Evolutionary conservation across 2,888 invertebrate species (phyloP), one percentile per base, ranked within the genome.

Genomic region (Hipparchia sbordonii): DNA sequence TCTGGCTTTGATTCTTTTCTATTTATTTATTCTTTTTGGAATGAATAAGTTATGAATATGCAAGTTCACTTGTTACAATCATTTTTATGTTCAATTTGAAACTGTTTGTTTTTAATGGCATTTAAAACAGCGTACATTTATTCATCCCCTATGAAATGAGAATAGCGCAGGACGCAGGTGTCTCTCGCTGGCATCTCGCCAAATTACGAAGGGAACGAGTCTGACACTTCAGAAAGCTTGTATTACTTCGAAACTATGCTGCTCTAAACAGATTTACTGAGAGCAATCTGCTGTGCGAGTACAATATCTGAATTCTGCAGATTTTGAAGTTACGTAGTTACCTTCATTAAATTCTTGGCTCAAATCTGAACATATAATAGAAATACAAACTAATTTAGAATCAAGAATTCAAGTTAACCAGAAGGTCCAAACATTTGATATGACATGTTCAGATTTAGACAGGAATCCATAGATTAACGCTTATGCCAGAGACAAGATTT

Each of bases 181-280:
- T 72, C 66, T 71, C 67, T 66, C 7, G 46, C 74, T 80, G 78
- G 79, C 75, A 39, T 39, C 70, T 54, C 69, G 77, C 80, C 79
- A 79, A 78, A 71, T 76, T 72, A 74, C 72, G 70, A 70, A 77
- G 76, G 73, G 75, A 76, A 78, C 73, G 74, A 75, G 73, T 76
- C 75, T 76, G 73, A 70, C 70, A 62, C 62, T 65, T 76, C 72
- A 73, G 56, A 70, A 73, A 48, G 69, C 74, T 76, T 68, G 72
- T 48, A 61, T 68, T 59, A 72, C 71, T 71, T 73, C 23, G 57
- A 67, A 73, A 73, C 66, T 73, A 70, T 73, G 70, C 56, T 62
- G 67, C 69, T 73, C 72, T 70, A 56, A 68, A 61, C 54, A 57
- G 67, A 57, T 67, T 67, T 45, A 56, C 67, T 23, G 23, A 48